phyloP scores from a whole-genome alignment of 1,140 invertebrate genomes.

The Neocloeon triangulifer region DNA sequence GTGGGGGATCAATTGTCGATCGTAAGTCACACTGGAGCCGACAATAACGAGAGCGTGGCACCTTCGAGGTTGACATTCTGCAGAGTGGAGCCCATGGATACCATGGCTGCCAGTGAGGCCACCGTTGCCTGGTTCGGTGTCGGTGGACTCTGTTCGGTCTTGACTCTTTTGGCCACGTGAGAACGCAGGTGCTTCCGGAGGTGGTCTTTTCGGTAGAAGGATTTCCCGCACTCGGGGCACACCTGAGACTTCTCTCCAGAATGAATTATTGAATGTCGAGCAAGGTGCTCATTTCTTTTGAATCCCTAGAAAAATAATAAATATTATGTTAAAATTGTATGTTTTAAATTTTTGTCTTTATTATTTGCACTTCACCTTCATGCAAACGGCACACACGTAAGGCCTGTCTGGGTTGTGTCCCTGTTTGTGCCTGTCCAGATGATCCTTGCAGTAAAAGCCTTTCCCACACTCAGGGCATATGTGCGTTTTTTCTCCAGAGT shows the following conservation, averaged over 20 bases:
- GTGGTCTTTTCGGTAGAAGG: conserved; percentile 50
- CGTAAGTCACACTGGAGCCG: too few relatives aligned
- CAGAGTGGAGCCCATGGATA: not conserved
- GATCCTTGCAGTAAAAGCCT: conserved; percentile 32
- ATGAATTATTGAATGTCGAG: conserved; percentile 63
- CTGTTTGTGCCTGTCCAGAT: conserved; percentile 29
- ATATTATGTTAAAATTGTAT: too few relatives aligned
- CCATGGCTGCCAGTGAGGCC: not conserved
- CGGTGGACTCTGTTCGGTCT: conserved; percentile 36
- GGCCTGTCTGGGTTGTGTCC: conserved; percentile 19
- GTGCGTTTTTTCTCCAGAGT: conserved; percentile 60
- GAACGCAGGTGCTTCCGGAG: conserved; percentile 55
- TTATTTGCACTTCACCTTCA: too few relatives aligned
- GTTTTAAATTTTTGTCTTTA: not conserved
- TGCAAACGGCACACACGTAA: too few relatives aligned
- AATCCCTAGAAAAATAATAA: conserved; percentile 41
- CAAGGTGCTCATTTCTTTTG: conserved; percentile 64
- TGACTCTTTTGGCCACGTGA: conserved; percentile 55
- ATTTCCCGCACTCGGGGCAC: conserved; percentile 67
- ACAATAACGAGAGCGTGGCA: too few relatives aligned
- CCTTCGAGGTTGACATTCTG: too few relatives aligned
- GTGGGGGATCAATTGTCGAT: too few relatives aligned
- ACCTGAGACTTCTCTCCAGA: conserved; percentile 66
- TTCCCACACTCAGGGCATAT: conserved; percentile 34
- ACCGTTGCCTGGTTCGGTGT: not conserved